Base-by-base conservation (phyloP, 2,888 invertebrate species). In the Dynastes maya region DNA sequence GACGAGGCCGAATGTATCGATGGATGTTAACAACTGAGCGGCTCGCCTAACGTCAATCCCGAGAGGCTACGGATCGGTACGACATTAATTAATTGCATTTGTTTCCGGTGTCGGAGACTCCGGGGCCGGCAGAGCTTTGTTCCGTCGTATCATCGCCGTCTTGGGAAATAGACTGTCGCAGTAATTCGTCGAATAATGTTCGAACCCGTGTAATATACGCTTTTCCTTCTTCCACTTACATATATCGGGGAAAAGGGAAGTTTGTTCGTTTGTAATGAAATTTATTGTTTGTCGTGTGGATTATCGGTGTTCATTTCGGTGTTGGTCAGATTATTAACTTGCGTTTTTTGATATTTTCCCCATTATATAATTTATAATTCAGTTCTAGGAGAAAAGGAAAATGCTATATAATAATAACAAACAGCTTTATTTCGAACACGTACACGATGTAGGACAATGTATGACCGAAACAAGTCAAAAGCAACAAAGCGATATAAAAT, bases 71-170 rank as follows among this genome's bases (percentile, higher is more conserved):
- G 37, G 72, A 72, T 72, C 72, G 58, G 72, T 58, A 58, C 72
- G 72, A 72, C 40, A 72, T 58, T 72, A 72, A 72, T 72, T 72
- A 72, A 72, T 72, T 58, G 72, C 72, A 58, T 72, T 72, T 72
- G 72, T 72, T 72, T 72, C 72, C 72, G 58, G 58, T 11, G 51
- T 68, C 58, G 16, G 72, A 58, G 72, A 53, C 58, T 32, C 70
- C 61, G 37, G 22, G 40, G 37, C 16, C 37, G 32, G 32, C 37
- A 16, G 40, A 16, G 72, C 37, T 72, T 61, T 22, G 37, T 72
- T 72, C 72, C 40, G 40, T 72, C 58, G 67, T 72, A 72, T 72
- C 72, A 72, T 72, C 72, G 37, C 72, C 58, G 72, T 72, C 58
- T 55, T n/a, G 72, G 72, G 72, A 72, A 58, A 72, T 58, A 53